Base-by-base conservation (phyloP, 2,113 vertebrate genomes). In the Zosterops lateralis region DNA sequence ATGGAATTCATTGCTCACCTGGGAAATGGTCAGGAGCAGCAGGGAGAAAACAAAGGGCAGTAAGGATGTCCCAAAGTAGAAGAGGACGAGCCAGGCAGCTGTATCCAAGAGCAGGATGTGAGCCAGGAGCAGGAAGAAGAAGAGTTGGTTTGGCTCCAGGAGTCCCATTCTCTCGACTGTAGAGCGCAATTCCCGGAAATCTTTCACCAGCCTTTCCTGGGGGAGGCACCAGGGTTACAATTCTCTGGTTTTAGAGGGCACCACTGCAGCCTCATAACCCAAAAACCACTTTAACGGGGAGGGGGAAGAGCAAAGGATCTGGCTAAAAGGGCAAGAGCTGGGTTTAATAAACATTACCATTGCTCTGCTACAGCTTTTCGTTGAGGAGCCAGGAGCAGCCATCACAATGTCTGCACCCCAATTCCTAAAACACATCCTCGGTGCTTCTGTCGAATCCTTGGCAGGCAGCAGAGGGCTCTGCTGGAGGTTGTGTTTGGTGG, bases 21-120 rank as follows among this genome's bases (percentile, higher is more conserved):
- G 98, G 32, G 96, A 97, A 22, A 87, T 47, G 32, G 96, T 96
- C 88, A 98, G 96, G 40, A 98, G 79, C 72, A 97, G 29, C 20
- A 97, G 95, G 15, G 97, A 97, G 50, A 95, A 68, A 17, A 95
- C 6, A 7, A 98, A 97, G 20, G 98, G 96, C 50, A 97, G 18
- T 1, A 96, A 71, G 54, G 98, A 98, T 2, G 97, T 94, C 22
- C 98, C 98, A 25, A 97, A 97, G 89, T 95, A 74, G 95, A 96
- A 92, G 29, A 98, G 97, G 28, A 92, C 95, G 82, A 98, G 95
- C 98, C 98, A 98, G 56, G 98, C 97, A 14, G 93, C 81, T 3
- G 54, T 12, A 17, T 98, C 98, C 65, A 98, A 54, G 32, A 98
- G 88, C 74, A 98, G 71, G 76, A 98, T 98, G 83, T 98, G 98